Evolutionary conservation across 2,797 vertebrate species (phyloP).

Genomic region (Peromyscus eremicus): DNA sequence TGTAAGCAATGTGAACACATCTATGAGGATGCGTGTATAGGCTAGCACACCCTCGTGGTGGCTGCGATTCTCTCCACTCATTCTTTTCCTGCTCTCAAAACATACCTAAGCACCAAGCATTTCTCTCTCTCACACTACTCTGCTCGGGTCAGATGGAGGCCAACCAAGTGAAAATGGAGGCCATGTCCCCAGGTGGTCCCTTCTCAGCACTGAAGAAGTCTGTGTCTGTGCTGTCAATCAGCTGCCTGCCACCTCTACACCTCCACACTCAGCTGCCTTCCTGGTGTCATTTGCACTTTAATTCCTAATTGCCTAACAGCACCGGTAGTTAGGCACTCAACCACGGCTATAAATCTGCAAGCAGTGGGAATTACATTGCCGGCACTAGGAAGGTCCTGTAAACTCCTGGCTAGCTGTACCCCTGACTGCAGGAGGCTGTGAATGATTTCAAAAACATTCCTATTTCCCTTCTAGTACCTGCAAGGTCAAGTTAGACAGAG

Average conservation of each 20-base stretch:
- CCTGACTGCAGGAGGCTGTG: not conserved
- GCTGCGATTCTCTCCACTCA: not conserved
- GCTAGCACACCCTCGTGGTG: not conserved
- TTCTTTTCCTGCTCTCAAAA: not conserved
- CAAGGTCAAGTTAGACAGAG: not conserved
- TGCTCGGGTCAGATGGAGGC: not conserved
- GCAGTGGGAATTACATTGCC: constrained; percentile 4
- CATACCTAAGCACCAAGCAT: not conserved
- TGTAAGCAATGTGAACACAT: not conserved
- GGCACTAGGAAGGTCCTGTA: not conserved
- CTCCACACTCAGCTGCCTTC: constrained; percentile 29
- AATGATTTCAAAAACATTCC: not conserved
- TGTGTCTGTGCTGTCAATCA: not conserved
- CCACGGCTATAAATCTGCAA: not conserved
- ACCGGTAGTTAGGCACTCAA: constrained; percentile 48
- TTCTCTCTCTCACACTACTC: not conserved
- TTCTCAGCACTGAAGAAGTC: not conserved
- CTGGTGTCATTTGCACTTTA: constrained; percentile 28
- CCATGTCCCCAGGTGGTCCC: not conserved
- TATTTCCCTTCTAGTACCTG: not conserved
- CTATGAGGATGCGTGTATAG: rapidly evolving
- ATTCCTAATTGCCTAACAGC: constrained; percentile 71
- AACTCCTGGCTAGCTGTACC: not conserved
- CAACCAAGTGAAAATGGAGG: not conserved
- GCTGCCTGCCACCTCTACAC: not conserved